A percentile compares a stretch with the other conserved stretches of the same genome.
Conservation (phyloP, 2,113 vertebrate species). For the Apteryx mantelli region DNA sequence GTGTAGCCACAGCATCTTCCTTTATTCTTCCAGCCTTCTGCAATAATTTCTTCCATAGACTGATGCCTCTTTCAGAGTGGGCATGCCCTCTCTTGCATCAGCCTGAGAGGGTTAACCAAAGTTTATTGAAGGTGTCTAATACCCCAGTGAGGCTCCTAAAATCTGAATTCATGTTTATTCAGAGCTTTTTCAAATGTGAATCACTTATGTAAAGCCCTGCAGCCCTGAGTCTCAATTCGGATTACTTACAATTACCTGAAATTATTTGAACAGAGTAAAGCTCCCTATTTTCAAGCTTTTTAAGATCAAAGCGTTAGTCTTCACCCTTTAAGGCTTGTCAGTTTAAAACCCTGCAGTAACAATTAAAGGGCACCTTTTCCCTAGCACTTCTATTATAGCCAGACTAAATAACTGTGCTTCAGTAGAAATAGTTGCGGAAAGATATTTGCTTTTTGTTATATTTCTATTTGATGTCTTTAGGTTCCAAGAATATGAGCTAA, state of each 20-base stretch:
- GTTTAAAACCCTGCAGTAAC: conserved; percentile 41
- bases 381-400: background rate
- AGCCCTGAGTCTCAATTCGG: conserved; percentile 53
- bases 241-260: conserved; percentile 67
- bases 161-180: conserved; percentile 57
- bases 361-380: conserved; percentile 49
- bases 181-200: background rate
- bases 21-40: background rate
- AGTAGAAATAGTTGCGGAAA: background rate
- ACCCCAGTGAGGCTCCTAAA: background rate
- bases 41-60: background rate
- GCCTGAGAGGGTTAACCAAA: background rate
- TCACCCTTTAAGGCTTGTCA: conserved; percentile 36
- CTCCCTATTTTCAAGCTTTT: conserved; percentile 56
- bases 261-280: conserved; percentile 50
- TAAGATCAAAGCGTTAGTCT: conserved; percentile 69
- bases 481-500: background rate
- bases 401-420: background rate
- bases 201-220: conserved; percentile 55
- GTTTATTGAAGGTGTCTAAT: background rate
- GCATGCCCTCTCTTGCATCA: background rate
- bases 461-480: background rate
- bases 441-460: background rate
- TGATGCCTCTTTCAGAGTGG: background rate
- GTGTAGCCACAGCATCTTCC: background rate